Evolutionary conservation across 1,140 invertebrate species (phyloP), one percentile per base, ranked within the genome.

Genomic region (Wiebesia pumilae): DNA sequence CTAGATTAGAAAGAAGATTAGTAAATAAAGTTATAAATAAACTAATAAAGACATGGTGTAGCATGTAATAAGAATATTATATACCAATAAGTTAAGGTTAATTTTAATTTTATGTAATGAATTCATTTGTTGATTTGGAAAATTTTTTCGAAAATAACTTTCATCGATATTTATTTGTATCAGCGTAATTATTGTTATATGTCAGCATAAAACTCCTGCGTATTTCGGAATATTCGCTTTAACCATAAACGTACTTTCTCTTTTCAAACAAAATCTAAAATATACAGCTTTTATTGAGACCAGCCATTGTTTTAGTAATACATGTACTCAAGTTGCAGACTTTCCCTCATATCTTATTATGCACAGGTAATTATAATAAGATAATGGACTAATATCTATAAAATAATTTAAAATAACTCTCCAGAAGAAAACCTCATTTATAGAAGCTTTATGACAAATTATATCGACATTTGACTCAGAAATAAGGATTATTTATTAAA

Each of bases 181-280:
- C 33, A n/a, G 27, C 24, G 10, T 12, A 71, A 38, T 7, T 21
- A 58, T 54, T 21, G 27, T n/a, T n/a, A n/a, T n/a, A n/a, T n/a
- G 16, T 33, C 33, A 58, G 30, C 51, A 35, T 19, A 79, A 58
- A 33, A 33, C 21, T 78, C n/a, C 19, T 0, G 47, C 19, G n/a
- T 38, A 54, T 81, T 81, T 65, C 35, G 33, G n/a, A 40, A 2
- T 35, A 81, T 24, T 65, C 30, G 40, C 7, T 65, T 81, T 54
- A 81, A 81, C 21, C 47, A 83, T 40, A 47, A 83, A 58, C 16
- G 2, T 84, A 84, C 83, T 65, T 79, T 84, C 75, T 79, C 83
- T 79, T 79, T 47, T 71, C 75, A 47, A 84, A 47, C 54, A 84
- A 78, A 84, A 84, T 6, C 65, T 40, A 1, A 71, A 84, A 40